These are phyloP conservation scores for Zelostemma sp. DNA, from an alignment of 1,140 invertebrate genomes.

Conservation along the genomic window DNA sequence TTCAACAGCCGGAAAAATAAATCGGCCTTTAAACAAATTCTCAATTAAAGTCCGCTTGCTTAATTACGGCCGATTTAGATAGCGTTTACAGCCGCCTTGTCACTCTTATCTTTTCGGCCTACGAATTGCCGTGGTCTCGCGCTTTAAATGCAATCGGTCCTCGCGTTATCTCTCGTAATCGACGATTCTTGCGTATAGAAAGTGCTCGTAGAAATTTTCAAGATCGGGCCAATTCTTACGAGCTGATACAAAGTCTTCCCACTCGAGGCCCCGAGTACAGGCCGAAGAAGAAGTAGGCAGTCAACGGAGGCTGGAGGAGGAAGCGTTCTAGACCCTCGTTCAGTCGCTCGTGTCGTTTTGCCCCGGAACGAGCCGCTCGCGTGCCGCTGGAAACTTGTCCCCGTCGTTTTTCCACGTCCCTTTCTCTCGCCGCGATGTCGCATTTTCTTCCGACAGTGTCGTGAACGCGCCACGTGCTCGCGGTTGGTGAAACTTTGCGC, in stretches of 20 bases:
- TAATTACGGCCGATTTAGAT: no score
- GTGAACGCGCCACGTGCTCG: neutral
- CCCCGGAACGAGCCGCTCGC: conserved; percentile 39
- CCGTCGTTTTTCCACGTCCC: conserved; percentile 6
- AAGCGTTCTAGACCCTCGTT: conserved; percentile 64
- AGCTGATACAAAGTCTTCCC: conserved; percentile 35
- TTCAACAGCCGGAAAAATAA: conserved; percentile 43
- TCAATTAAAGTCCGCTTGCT: no score
- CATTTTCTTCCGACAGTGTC: neutral
- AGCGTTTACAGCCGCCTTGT: no score
- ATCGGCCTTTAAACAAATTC: no score
- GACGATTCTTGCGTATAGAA: neutral
- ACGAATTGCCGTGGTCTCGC: conserved; percentile 20
- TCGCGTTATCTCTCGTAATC: neutral
- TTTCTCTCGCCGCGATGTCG: neutral
- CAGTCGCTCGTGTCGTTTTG: conserved; percentile 51
- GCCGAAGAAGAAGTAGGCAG: conserved; percentile 47
- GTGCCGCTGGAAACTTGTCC: conserved; percentile 6
- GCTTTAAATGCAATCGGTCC: conserved; percentile 17
- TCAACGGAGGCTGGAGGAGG: conserved; percentile 53
- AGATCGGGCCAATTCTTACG: conserved; percentile 31
- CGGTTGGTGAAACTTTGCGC: no score
- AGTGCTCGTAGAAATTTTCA: conserved; percentile 19
- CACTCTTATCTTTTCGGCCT: conserved; percentile 28
- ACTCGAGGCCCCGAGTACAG: conserved; percentile 34